These are phyloP conservation scores for Cantharis lateralis DNA, from an alignment of 2,888 invertebrate genomes.

Conservation along the genomic window DNA sequence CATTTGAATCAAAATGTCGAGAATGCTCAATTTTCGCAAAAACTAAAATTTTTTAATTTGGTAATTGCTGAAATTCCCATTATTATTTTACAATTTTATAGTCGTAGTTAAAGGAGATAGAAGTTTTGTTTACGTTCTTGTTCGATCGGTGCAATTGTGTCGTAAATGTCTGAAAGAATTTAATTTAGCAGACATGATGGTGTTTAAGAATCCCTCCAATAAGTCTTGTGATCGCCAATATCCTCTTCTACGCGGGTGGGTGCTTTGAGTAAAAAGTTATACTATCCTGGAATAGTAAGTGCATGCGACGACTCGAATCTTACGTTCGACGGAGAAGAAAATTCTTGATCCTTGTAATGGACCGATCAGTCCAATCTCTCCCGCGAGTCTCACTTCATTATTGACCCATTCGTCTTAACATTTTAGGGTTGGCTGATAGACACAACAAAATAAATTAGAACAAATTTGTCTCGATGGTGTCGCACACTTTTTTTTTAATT, in stretches of 20 bases:
- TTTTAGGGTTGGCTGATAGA: constrained; percentile 12
- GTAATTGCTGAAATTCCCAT: too few relatives aligned
- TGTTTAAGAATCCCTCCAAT: constrained; percentile 38
- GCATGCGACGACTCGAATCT: constrained; percentile 5
- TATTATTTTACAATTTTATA: neutral
- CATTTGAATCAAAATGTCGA: neutral
- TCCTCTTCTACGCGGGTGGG: constrained; percentile 35
- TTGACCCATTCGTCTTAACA: constrained; percentile 44
- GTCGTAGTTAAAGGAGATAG: neutral
- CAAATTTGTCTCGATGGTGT: constrained; percentile 4
- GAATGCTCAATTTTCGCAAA: neutral
- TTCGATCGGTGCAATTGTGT: constrained; percentile 30
- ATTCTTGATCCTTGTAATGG: constrained; percentile 44
- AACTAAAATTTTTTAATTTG: neutral
- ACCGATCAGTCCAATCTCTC: constrained; percentile 49
- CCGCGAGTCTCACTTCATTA: constrained; percentile 51
- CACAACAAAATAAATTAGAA: constrained; percentile 12
- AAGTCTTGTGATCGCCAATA: constrained; percentile 47
- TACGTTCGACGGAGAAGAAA: constrained; percentile 8
- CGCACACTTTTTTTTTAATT: neutral
- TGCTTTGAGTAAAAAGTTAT: constrained; percentile 17
- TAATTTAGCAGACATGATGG: constrained; percentile 43
- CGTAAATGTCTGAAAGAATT: constrained; percentile 41
- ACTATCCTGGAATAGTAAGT: constrained; percentile 19
- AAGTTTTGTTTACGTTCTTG: neutral